phyloP scores from a whole-genome alignment of 2,797 vertebrate genomes.

The Eleutherodactylus coqui region DNA sequence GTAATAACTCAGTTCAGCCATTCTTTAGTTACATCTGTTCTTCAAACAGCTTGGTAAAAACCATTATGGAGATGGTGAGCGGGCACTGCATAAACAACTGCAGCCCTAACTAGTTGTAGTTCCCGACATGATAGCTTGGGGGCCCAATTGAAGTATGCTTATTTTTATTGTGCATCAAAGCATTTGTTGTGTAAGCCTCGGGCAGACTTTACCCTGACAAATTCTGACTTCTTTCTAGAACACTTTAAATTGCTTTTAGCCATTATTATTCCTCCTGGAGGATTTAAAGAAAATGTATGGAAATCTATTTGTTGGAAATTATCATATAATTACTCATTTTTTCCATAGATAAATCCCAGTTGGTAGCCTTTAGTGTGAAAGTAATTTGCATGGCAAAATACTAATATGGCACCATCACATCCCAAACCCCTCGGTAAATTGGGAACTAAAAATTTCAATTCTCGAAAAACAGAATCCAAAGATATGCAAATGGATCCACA shows the following conservation, averaged over 20 bases:
- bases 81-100: too few relatives aligned
- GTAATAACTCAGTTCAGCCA: too few relatives aligned
- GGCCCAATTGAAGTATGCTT: neutral
- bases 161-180: constrained; percentile 17
- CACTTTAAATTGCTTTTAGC: constrained; percentile 37
- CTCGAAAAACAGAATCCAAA: constrained; percentile 23
- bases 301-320: constrained; percentile 58
- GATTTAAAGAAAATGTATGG: constrained; percentile 49
- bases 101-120: neutral
- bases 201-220: constrained; percentile 31
- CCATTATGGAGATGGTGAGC: too few relatives aligned
- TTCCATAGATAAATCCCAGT: constrained; percentile 41
- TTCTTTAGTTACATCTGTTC: too few relatives aligned
- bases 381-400: constrained; percentile 49
- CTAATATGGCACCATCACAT: neutral
- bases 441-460: constrained; percentile 20
- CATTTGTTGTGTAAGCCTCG: neutral
- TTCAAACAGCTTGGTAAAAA: too few relatives aligned
- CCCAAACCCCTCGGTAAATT: constrained; percentile 17
- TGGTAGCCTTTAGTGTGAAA: neutral
- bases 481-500: constrained; percentile 43
- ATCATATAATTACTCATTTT: constrained; percentile 40
- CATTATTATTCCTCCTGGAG: constrained; percentile 53
- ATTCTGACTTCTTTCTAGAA: constrained; percentile 48
- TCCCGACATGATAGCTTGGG: neutral